Base-by-base conservation (phyloP, 2,113 vertebrate genomes). In the Triplophysa siluroides region DNA sequence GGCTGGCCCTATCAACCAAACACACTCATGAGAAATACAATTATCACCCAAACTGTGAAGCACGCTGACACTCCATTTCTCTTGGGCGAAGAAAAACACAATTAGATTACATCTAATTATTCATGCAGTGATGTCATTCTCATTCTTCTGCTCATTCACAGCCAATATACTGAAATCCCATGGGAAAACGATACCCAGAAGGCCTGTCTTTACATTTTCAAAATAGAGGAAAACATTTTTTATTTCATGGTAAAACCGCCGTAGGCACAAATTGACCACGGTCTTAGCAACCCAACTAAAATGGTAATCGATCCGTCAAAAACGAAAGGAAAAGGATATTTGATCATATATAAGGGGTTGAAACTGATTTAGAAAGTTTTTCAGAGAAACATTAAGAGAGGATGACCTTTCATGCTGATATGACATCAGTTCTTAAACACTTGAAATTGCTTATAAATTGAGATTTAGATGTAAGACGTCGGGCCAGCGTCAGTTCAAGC, bases 101-200 rank as follows among this genome's bases (percentile, higher is more conserved):
- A 75, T 75, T 75, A 45, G 73, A 62, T 75, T 63, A 75, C 71
- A 63, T 75, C 58, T 62, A 63, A 75, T 75, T 75, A 75, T 75
- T 75, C 60, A 63, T 50, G 47, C 73, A 62, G 23, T 75, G 73
- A 75, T 63, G 72, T 75, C 58, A 62, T 24, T 45, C 8, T 1
- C 16, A 75, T 45, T 47, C 47, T 62, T 62, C 72, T 62, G 58
- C 38, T 62, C 45, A 60, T 61, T 61, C 3, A 14, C 43, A 43
- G 54, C 23, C 12, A 38, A 43, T n/a, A 29, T 47, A 63, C 13
- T 24, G 19, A 63, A 8, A 75, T 75, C 33, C 3, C 33, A 38
- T 2, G 33, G 38, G n/a, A 50, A 60, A 63, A 41, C 11, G 45
- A 12, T 47, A 7, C 62, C 16, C 10, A 38, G 21, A 74, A 41